A percentile compares a stretch with the other conserved stretches of the same genome.
These are phyloP conservation scores for Mesocentrotus franciscanus DNA, from an alignment of 53 echinoderm and acorn worm species.

Conservation along the genomic window DNA sequence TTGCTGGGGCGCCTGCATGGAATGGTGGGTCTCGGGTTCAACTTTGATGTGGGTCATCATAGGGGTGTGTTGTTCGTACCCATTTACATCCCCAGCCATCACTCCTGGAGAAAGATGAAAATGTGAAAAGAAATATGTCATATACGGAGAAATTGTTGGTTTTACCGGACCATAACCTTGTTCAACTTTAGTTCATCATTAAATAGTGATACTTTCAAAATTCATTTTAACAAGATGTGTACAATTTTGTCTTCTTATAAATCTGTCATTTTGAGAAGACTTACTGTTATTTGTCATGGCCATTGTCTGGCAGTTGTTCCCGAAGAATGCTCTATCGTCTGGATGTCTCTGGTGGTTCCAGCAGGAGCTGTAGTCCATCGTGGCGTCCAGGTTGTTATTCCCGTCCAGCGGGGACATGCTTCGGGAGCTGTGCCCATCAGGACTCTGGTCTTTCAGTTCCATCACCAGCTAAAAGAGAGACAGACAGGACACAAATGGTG, in stretches of 20 bases:
- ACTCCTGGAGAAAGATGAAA: not conserved
- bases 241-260: not conserved
- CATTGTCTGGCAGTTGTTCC: slow-evolving; percentile 8
- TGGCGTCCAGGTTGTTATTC: slow-evolving; percentile 57
- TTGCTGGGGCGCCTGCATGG: not conserved
- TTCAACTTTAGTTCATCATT: not conserved
- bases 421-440: slow-evolving; percentile 37
- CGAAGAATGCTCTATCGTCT: slow-evolving; percentile 12
- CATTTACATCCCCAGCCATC: not conserved
- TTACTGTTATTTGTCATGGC: slow-evolving; percentile 18
- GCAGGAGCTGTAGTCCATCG: not conserved
- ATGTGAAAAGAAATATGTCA: not conserved
- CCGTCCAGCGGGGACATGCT: slow-evolving; percentile 51
- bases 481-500: not conserved
- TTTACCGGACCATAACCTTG: not conserved
- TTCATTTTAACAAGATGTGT: not conserved
- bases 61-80: not conserved
- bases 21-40: not conserved
- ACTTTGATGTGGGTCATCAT: slow-evolving; percentile 36
- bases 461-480: slow-evolving; percentile 42
- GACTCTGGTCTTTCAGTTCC: slow-evolving; percentile 50
- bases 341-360: not conserved
- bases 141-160: not conserved
- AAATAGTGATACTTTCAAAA: not conserved
- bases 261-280: not conserved